A percentile compares a stretch with the other conserved stretches of the same genome.
phyloP scores from a whole-genome alignment of 2,888 invertebrate genomes.

The Drosophila cognata region DNA sequence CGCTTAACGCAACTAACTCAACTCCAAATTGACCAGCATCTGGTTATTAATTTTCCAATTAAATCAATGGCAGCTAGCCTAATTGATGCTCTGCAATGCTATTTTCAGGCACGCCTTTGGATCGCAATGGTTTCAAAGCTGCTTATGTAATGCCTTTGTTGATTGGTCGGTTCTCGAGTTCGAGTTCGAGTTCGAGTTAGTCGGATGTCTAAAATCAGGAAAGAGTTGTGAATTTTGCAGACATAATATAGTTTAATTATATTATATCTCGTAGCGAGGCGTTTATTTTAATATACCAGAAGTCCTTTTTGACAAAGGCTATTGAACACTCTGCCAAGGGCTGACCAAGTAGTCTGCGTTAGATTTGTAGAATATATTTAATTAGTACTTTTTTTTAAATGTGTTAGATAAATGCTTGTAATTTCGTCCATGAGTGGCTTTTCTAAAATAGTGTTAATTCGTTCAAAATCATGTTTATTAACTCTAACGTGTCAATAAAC shows the following conservation, averaged over 20 bases:
- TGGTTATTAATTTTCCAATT: slow-evolving; percentile 72
- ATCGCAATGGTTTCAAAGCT: slow-evolving; percentile 14
- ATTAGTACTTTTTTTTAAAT: too few species aligned
- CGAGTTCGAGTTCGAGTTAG: not conserved
- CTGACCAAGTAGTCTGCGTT: too few species aligned
- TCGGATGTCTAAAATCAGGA: too few species aligned
- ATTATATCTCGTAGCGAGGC: too few species aligned
- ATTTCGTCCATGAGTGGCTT: not conserved
- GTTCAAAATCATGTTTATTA: not conserved
- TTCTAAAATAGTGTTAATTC: not conserved
- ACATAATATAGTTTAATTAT: not conserved
- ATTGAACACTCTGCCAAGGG: too few species aligned
- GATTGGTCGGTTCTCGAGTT: not conserved
- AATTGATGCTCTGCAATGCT: slow-evolving; percentile 55
- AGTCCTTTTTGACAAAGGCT: not conserved
- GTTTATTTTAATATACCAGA: not conserved
- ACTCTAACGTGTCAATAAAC: not conserved
- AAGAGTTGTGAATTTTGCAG: not conserved
- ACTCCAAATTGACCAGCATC: not conserved
- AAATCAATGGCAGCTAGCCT: slow-evolving; percentile 32
- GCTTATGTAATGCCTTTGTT: slow-evolving; percentile 20
- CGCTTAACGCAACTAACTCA: not conserved
- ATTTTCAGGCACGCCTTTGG: slow-evolving; percentile 9
- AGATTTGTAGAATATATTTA: not conserved
- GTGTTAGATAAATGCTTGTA: not conserved